phyloP scores from a whole-genome alignment of 2,797 vertebrate species.

The Chloroceryle amazona region DNA sequence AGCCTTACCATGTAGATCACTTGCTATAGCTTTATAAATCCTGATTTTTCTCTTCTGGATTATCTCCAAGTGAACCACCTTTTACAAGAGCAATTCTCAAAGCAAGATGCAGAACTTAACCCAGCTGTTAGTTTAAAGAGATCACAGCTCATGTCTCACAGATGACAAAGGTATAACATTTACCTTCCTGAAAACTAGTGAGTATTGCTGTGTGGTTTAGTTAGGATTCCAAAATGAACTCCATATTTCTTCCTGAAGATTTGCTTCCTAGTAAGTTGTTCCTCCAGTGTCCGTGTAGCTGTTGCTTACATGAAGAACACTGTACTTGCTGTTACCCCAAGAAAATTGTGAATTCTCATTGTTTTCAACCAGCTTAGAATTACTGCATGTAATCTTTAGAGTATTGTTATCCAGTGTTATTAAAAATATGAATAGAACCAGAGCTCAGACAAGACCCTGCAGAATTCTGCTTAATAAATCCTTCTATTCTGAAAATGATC shows the following conservation, averaged over 20 bases:
- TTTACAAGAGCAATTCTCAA: conserved; percentile 29
- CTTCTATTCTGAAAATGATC: not conserved
- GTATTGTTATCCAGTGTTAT: not conserved
- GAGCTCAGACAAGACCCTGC: not conserved
- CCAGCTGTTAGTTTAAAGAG: conserved; percentile 8
- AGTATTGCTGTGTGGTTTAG: not conserved
- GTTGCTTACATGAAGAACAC: not conserved
- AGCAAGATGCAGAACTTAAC: not conserved
- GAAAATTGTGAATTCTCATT: not conserved
- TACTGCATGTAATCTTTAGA: not conserved
- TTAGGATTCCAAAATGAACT: not conserved
- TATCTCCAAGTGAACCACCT: not conserved
- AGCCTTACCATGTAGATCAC: not conserved
- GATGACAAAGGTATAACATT: not conserved
- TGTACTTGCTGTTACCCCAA: not conserved
- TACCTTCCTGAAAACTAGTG: not conserved
- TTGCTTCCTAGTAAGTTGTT: not conserved
- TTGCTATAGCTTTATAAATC: not conserved
- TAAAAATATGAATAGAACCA: not conserved
- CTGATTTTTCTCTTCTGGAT: not conserved
- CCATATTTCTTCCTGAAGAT: not conserved
- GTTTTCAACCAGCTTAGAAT: not conserved
- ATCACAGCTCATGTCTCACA: not conserved
- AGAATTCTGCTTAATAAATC: conserved; percentile 7
- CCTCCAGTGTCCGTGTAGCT: not conserved